Evolutionary conservation across 2,113 vertebrate species (phyloP).

Genomic region (Delphinapterus leucas): DNA sequence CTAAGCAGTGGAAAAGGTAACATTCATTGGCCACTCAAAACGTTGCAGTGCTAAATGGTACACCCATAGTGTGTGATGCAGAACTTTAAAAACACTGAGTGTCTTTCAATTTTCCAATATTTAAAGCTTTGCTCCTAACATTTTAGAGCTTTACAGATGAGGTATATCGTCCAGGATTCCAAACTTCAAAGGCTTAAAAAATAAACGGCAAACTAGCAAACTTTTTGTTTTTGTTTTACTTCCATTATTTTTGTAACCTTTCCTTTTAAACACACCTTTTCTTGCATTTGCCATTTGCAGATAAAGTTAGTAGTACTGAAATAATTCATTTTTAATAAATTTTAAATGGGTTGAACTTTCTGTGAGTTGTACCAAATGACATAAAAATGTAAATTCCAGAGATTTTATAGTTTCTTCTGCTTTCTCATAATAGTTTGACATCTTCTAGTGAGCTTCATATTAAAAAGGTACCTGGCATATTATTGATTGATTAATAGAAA

Average conservation of each 20-base stretch:
- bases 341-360: constrained; percentile 51
- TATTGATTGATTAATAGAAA: constrained; percentile 52
- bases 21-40: not conserved
- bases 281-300: constrained; percentile 53
- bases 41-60: not conserved
- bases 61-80: not conserved
- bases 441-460: constrained; percentile 34
- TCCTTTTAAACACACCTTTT: constrained; percentile 64
- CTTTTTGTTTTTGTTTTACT: constrained; percentile 66
- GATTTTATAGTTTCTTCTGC: constrained; percentile 47
- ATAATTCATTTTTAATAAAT: constrained; percentile 58
- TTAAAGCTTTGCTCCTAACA: constrained; percentile 27
- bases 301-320: constrained; percentile 63
- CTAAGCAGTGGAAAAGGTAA: not conserved
- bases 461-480: constrained; percentile 30
- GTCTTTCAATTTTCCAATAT: constrained; percentile 50
- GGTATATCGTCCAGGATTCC: constrained; percentile 42
- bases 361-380: constrained; percentile 58
- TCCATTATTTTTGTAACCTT: constrained; percentile 76
- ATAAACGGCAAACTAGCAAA: constrained; percentile 59
- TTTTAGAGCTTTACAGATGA: constrained; percentile 47
- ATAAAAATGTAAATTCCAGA: constrained; percentile 45
- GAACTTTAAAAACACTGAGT: constrained; percentile 20
- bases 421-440: constrained; percentile 73
- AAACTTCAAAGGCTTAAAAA: constrained; percentile 67